A percentile compares a stretch with the other conserved stretches of the same genome.
These are phyloP conservation scores for Melanaphis sacchari DNA, from an alignment of 1,140 invertebrate species.

Conservation along the genomic window DNA sequence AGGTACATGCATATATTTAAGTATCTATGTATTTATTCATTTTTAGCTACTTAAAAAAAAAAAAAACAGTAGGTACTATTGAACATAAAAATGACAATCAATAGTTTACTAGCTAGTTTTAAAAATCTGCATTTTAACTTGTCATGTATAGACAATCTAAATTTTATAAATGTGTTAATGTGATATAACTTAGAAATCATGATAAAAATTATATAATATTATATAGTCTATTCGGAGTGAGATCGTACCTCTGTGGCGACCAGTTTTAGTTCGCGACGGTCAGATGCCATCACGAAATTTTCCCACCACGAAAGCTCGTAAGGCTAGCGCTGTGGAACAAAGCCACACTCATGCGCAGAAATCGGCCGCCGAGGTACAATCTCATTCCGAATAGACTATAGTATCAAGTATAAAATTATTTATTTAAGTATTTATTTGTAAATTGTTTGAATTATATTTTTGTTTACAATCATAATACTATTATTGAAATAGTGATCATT, in stretches of 20 bases:
- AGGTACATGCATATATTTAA: background rate
- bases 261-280: too few species aligned
- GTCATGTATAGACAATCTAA: background rate
- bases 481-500: background rate
- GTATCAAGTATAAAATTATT: background rate
- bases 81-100: background rate
- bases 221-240: too few species aligned
- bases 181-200: background rate
- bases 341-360: too few species aligned
- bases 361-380: too few species aligned
- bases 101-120: background rate
- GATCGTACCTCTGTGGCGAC: too few species aligned
- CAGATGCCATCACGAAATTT: too few species aligned
- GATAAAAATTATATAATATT: background rate
- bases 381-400: too few species aligned
- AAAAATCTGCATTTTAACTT: background rate
- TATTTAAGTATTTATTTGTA: background rate
- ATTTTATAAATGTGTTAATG: constrained; percentile 11
- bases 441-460: background rate
- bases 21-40: background rate
- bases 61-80: background rate
- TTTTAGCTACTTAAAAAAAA: background rate
- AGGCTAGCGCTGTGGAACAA: too few species aligned
- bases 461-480: background rate
- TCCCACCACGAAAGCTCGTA: too few species aligned